These are phyloP conservation scores for Epizoanthus rinbou DNA, from an alignment of 92 coral and sea anemone genomes.

Conservation along the genomic window DNA sequence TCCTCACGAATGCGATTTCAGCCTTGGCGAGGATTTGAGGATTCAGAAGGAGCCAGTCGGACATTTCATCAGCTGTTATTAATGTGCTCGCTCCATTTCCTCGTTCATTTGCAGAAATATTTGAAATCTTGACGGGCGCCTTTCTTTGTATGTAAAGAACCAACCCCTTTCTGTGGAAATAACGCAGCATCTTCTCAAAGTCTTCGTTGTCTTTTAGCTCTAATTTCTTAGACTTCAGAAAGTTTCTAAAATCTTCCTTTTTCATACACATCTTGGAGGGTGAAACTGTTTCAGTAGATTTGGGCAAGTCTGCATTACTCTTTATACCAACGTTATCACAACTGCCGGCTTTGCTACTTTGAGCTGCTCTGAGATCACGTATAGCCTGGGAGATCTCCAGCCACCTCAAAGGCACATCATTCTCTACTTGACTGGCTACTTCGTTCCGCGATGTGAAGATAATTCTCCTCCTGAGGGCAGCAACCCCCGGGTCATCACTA, in stretches of 20 bases:
- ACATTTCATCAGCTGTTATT: constrained; percentile 21
- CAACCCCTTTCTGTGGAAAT: constrained; percentile 21
- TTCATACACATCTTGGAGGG: neutral
- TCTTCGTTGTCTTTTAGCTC: constrained; percentile 19
- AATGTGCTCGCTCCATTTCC: neutral
- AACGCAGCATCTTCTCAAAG: constrained; percentile 16
- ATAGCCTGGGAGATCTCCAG: constrained; percentile 12
- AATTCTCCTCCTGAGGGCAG: neutral
- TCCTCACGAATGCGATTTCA: constrained; percentile 3
- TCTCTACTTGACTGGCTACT: constrained; percentile 5
- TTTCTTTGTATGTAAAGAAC: constrained; percentile 17
- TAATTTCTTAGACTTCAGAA: constrained; percentile 1
- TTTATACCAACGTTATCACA: neutral
- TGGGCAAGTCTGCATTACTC: neutral
- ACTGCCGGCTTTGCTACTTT: neutral
- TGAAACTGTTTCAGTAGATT: neutral
- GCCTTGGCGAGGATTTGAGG: constrained; percentile 17
- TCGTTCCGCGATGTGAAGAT: neutral
- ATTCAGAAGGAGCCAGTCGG: constrained; percentile 11
- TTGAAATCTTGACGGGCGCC: constrained; percentile 6
- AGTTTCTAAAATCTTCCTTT: neutral
- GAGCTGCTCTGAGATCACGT: constrained; percentile 2
- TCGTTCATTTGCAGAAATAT: neutral
- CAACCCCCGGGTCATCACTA: neutral
- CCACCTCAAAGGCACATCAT: constrained; percentile 8